These are phyloP conservation scores for Tromatobia lineatoria DNA, from an alignment of 2,888 invertebrate species.

Conservation along the genomic window DNA sequence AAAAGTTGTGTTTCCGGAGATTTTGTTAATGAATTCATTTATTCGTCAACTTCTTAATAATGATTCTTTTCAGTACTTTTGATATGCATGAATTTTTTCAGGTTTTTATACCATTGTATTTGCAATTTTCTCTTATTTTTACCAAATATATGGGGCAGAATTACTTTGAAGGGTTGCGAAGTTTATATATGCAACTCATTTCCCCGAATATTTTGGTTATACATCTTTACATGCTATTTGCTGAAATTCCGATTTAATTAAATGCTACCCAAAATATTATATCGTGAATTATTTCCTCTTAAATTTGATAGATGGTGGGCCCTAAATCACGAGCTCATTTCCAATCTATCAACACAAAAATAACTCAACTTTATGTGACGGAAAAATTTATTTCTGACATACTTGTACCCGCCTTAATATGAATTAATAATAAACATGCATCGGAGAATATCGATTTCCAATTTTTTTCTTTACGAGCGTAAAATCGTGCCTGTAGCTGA, in stretches of 20 bases:
- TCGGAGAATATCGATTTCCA: background rate
- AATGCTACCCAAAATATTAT: background rate
- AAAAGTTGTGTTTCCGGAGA: no score
- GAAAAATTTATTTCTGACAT: slow-evolving; percentile 2
- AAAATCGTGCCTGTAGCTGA: background rate
- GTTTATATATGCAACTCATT: background rate
- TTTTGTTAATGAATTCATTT: no score
- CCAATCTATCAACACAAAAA: background rate
- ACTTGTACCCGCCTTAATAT: background rate
- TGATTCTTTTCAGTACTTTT: no score
- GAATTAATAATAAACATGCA: slow-evolving; percentile 1
- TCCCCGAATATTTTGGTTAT: background rate
- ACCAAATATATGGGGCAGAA: no score
- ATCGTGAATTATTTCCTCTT: background rate
- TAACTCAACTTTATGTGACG: background rate
- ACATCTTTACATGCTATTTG: no score
- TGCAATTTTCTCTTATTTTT: no score
- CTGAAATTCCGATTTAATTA: background rate
- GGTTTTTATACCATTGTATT: no score
- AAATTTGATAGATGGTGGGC: background rate
- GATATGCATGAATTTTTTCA: no score
- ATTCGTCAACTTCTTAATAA: no score
- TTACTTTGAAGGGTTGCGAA: no score
- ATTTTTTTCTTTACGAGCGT: background rate
- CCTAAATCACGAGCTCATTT: no score